Evolutionary conservation across 1,140 invertebrate species (phyloP), one percentile per base, ranked within the genome.

Genomic region (Anadara kagoshimensis): DNA sequence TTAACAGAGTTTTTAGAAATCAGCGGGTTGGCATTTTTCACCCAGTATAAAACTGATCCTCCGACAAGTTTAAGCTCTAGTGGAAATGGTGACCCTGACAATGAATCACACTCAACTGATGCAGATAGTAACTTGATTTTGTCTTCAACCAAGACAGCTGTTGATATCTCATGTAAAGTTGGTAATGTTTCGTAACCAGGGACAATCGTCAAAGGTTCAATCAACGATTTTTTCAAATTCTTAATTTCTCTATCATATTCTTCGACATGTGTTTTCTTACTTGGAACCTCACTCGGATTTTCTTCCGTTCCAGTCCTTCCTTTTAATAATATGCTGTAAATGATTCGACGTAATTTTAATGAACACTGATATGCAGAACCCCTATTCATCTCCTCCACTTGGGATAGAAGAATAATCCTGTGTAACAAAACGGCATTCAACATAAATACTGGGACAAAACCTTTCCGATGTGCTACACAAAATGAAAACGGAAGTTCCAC

Each of bases 311-410:
- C 29, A 18, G 70, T 43, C 20, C 73, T 36, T 5, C 68, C 66
- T 45, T 20, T 44, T 5, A 75, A 41, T 26, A 96, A 81, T 65
- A 95, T 88, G 69, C 92, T 92, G 88, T 92, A 95, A 51, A 92
- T 91, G 70, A 92, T 91, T 79, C 90, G 87, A 45, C 96, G 80
- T 54, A 96, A 92, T 14, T 92, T 90, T 58, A 93, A 83, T 44
- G 92, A 90, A 73, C 92, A 91, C 22, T 88, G 73, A 76, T 93
- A 92, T n/a, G 93, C 90, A 70, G 93, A 91, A 10, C 90, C 84
- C 29, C 90, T 85, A 5, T 83, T 83, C 78, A 92, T 91, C 80
- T 94, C 91, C 87, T 96, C 95, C 12, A 95, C 91, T 90, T 96
- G 94, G 18, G 93, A 92, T 26, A 90, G 90, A 73, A 92, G 92